Evolutionary conservation across 2,113 vertebrate species (phyloP).

Genomic region (Taxidea taxus): DNA sequence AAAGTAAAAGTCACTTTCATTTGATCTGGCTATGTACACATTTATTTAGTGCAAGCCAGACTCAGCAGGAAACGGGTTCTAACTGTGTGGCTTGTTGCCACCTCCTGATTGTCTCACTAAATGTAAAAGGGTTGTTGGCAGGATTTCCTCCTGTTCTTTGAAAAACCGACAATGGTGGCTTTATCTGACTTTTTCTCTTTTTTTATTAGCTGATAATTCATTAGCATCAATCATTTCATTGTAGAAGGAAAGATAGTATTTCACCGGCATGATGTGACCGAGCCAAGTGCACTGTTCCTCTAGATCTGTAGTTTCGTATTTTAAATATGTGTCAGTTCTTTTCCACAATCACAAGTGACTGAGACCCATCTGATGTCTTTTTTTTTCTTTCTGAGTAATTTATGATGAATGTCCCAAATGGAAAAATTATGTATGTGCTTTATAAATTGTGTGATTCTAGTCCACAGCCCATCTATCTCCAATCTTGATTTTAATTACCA

Average conservation of each 20-base stretch:
- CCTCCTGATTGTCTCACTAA: conserved; percentile 23
- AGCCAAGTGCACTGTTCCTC: not conserved
- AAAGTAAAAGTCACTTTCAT: conserved; percentile 11
- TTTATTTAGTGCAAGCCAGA: conserved; percentile 6
- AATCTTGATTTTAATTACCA: conserved; percentile 44
- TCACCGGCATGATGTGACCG: not conserved
- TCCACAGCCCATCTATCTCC: not conserved
- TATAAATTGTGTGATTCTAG: not conserved
- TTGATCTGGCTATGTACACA: not conserved
- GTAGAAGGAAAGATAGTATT: not conserved
- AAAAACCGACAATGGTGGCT: conserved; percentile 50
- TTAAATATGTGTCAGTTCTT: conserved; percentile 33
- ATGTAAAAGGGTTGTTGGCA: conserved; percentile 33
- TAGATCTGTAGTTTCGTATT: conserved; percentile 60
- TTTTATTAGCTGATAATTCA: conserved; percentile 58
- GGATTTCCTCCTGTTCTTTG: not conserved
- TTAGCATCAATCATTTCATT: conserved; percentile 42
- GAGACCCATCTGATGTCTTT: not conserved
- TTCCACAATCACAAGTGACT: not conserved
- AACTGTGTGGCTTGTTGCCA: conserved; percentile 17
- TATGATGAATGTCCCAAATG: conserved; percentile 25
- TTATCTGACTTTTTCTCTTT: conserved; percentile 18
- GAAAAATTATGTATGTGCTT: not conserved
- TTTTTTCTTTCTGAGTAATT: conserved; percentile 26
- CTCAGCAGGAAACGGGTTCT: conserved; percentile 25